phyloP scores from a whole-genome alignment of 2,797 vertebrate genomes.

The Yasuhikotakia modesta region DNA sequence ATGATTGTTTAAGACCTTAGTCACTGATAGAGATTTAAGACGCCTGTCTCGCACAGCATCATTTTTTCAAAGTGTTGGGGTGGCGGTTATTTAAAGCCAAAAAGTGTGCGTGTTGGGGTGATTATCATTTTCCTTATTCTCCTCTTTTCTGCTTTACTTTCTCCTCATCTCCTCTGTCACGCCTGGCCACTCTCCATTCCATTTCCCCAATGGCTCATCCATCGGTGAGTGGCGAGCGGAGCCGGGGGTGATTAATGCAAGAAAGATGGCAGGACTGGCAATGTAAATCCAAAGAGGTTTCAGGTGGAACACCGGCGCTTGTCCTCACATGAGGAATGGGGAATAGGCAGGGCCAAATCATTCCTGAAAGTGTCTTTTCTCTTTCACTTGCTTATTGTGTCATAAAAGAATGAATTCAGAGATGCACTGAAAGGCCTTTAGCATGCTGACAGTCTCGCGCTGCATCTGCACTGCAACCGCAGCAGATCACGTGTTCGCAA shows the following conservation, averaged over 20 bases:
- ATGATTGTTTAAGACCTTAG: neutral
- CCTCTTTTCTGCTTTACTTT: constrained; percentile 22
- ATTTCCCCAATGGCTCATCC: constrained; percentile 77
- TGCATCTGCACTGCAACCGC: neutral
- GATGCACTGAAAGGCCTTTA: neutral
- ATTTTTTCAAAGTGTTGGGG: constrained; percentile 26
- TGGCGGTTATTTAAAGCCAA: constrained; percentile 13
- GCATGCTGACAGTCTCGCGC: neutral
- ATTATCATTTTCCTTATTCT: constrained; percentile 41
- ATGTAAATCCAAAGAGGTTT: constrained; percentile 77
- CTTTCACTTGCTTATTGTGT: constrained; percentile 42
- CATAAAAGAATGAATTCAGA: constrained; percentile 1
- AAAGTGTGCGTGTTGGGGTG: constrained; percentile 14
- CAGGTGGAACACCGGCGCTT: constrained; percentile 71
- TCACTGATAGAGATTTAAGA: constrained; percentile 31
- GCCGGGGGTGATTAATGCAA: constrained; percentile 76
- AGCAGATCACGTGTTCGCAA: neutral
- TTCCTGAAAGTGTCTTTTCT: constrained; percentile 66
- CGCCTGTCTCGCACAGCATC: neutral
- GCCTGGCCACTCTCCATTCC: constrained; percentile 75
- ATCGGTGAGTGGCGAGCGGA: constrained; percentile 65
- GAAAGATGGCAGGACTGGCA: constrained; percentile 72
- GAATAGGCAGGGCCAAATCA: constrained; percentile 61
- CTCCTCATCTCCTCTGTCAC: constrained; percentile 58
- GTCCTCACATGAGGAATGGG: constrained; percentile 76